Base-by-base conservation (phyloP, 2,797 vertebrate species). In the Orientallactaga sibirica region DNA sequence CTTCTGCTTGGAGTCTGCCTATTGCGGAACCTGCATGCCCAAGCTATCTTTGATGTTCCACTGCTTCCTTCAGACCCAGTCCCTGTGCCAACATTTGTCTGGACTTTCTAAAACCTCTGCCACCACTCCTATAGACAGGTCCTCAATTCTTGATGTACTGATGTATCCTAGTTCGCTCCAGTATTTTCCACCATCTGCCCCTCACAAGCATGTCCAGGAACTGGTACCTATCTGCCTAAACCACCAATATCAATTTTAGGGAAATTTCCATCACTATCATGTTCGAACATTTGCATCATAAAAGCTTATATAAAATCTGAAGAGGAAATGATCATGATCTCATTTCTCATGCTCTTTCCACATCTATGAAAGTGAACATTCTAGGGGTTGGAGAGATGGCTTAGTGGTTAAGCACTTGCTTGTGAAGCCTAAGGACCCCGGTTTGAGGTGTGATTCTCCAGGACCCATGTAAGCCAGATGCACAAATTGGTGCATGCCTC, bases 21-120 rank as follows among this genome's bases (percentile, higher is more conserved):
- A 2, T 0, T 7, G 8, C 0, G 1, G n/a, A 64, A 37, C 1
- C 11, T 24, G n/a, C 0, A 5, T 15, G 18, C 25, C 3, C 27
- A 62, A 24, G 18, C 8, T 19, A 41, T 15, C 20, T 84, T 8
- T 7, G 22, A 71, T 55, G 58, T 20, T 12, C 37, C 22, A 1
- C 1, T 24, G 48, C 52, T 88, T 73, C 58, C 71, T 85, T 41
- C 14, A n/a, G 22, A 61, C 20, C 22, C 3, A 25, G 14, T 27
- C 55, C 14, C 19, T 41, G 1, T 1, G 0, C 61, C 29, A 7
- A 29, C 4, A 52, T 0, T 2, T 25, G 5, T 66, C 18, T 48
- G 11, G 33, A 1, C 29, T 43, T 70, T 89, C 25, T 58, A 10
- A 70, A 1, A 9, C 18, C 52, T 66, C 25, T 15, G 27, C 2